Evolutionary conservation across 2,113 vertebrate genomes (phyloP), one percentile per base, ranked within the genome.

Genomic region (Aptenodytes forsteri): DNA sequence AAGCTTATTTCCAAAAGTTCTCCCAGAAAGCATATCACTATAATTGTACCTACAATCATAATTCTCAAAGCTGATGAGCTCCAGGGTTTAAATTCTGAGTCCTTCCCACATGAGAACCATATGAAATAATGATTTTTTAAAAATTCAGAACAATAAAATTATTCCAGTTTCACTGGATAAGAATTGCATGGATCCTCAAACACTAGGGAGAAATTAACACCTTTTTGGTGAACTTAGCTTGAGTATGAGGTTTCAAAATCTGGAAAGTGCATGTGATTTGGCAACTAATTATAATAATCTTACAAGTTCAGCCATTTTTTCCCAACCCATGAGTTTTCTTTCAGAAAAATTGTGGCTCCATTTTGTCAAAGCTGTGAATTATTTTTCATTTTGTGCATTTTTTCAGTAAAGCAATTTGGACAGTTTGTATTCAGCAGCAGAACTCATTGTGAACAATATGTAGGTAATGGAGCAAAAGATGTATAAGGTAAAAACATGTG

Each of bases 401-500:
- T 80, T 94, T 84, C 42, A 52, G 30, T 59, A 59, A 78, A 50
- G 52, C n/a, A 75, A 67, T 89, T 83, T 64, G 38, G 19, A 84
- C 1, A 2, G 46, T 67, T 92, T 82, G 34, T 75, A 64, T 94
- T 93, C 95, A 96, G 66, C 77, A 93, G 59, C 81, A 95, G 61
- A 83, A 80, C 40, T 66, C 26, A 64, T 94, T 93, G 90, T 90
- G 50, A 94, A 96, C 89, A 82, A 96, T 91, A 92, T 2, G 11
- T 87, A 83, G 70, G 62, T 91, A 97, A 96, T 92, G 67, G 95
- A 70, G 69, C 91, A 96, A 97, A 93, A 66, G 76, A 77, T n/a
- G 89, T 81, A 65, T 92, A 97, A 95, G 67, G 72, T 97, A 86
- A 82, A 97, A 97, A 94, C 96, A 97, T 92, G 75, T 97, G 96